These are phyloP conservation scores for Neopipo cinnamomea DNA, from an alignment of 2,113 vertebrate species.

Conservation along the genomic window DNA sequence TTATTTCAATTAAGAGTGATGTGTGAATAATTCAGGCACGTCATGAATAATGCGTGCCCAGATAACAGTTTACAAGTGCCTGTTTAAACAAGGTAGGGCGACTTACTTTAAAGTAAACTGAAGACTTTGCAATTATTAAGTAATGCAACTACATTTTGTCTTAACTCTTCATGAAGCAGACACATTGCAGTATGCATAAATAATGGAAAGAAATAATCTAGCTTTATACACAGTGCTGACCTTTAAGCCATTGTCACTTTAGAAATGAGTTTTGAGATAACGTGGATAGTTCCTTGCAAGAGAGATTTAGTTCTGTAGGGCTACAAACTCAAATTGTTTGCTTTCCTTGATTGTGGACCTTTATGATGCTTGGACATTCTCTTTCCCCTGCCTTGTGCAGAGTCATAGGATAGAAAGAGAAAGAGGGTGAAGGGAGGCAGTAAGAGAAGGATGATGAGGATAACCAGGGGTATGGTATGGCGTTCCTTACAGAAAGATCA, in stretches of 20 bases:
- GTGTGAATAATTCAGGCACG: neutral
- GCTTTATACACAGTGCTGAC: neutral
- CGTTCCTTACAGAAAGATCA: neutral
- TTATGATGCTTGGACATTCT: neutral
- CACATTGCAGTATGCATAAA: neutral
- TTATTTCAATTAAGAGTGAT: neutral
- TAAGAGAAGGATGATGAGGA: neutral
- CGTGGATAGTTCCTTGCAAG: neutral
- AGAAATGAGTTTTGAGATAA: neutral
- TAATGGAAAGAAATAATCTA: neutral
- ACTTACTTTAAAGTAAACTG: neutral
- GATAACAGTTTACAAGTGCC: neutral
- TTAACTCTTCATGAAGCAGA: neutral
- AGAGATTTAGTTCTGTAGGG: neutral
- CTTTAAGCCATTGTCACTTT: neutral
- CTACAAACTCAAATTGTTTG: neutral
- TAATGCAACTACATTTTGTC: neutral
- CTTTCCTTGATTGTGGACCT: neutral
- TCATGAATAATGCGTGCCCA: neutral
- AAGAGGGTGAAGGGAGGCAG: neutral
- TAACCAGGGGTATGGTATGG: neutral
- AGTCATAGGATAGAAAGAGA: neutral
- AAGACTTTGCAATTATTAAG: neutral
- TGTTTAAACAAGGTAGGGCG: neutral
- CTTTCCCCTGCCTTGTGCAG: neutral